Evolutionary conservation across 2,888 invertebrate genomes (phyloP).

Genomic region (Hypomecis atomaria): DNA sequence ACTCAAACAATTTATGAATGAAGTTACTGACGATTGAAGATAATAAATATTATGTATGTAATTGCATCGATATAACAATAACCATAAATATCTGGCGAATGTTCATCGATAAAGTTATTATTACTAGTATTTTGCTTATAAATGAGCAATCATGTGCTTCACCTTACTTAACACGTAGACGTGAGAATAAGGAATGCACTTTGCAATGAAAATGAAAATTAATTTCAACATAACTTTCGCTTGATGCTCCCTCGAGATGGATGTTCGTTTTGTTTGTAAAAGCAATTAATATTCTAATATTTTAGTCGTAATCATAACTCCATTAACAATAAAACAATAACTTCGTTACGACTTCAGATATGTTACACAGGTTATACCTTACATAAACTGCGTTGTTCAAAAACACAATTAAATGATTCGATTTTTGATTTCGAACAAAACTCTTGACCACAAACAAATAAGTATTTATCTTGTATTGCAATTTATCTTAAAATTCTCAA

Average conservation of each 20-base stretch:
- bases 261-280: constrained; percentile 7
- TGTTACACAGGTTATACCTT: not conserved
- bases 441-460: too few relatives aligned
- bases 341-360: constrained; percentile 2
- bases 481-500: too few relatives aligned
- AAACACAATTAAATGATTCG: too few relatives aligned
- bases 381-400: too few relatives aligned
- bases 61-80: not conserved
- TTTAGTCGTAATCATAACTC: constrained; percentile 2
- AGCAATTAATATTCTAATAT: constrained; percentile 13
- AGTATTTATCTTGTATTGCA: too few relatives aligned
- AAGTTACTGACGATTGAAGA: not conserved
- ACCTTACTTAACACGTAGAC: constrained; percentile 10
- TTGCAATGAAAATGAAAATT: constrained; percentile 25
- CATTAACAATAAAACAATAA: constrained; percentile 4
- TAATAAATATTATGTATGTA: not conserved
- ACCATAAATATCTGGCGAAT: not conserved
- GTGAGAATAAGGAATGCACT: constrained; percentile 17
- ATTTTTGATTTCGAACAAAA: too few relatives aligned
- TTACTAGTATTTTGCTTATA: constrained; percentile 1
- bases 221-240: constrained; percentile 24
- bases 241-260: constrained; percentile 14
- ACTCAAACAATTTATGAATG: not conserved
- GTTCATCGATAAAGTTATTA: constrained; percentile 5
- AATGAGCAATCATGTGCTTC: constrained; percentile 8